Evolutionary conservation across 2,113 vertebrate species (phyloP).

Genomic region (Ptilorrhoa leucosticta): DNA sequence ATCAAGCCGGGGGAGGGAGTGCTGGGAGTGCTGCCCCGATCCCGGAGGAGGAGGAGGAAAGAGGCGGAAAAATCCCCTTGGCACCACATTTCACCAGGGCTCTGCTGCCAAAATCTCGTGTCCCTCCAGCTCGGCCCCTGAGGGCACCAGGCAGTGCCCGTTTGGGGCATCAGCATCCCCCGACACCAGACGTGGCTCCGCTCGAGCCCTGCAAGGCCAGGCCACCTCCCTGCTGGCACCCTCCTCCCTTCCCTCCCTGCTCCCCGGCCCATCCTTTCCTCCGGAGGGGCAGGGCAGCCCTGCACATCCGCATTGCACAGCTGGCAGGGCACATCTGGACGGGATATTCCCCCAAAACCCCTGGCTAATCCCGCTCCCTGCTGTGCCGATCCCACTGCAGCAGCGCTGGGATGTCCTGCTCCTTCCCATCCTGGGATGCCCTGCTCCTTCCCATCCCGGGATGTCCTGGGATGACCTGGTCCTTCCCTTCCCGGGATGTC

Average conservation of each 20-base stretch:
- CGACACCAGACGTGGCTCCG: fast-evolving
- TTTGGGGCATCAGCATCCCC: neutral
- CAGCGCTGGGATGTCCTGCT: neutral
- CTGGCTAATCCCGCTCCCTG: neutral
- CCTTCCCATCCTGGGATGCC: neutral
- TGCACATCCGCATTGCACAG: neutral
- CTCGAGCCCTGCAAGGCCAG: fast-evolving
- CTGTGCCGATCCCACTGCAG: neutral
- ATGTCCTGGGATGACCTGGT: no score
- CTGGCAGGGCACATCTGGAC: neutral
- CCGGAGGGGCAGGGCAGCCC: neutral
- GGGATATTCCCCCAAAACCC: neutral
- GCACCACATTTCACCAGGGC: neutral
- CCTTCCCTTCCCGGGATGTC: neutral
- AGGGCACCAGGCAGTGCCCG: neutral
- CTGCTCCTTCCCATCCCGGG: neutral
- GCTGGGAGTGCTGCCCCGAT: neutral
- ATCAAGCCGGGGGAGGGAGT: no score
- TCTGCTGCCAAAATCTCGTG: neutral
- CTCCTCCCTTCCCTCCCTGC: neutral
- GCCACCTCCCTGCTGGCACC: neutral
- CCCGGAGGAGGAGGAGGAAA: neutral
- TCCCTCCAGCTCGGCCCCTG: neutral
- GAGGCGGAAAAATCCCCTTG: neutral
- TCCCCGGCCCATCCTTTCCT: fast-evolving